A percentile compares a stretch with the other conserved stretches of the same genome.
phyloP scores from a whole-genome alignment of 2,113 vertebrate species.

The Vidua macroura region DNA sequence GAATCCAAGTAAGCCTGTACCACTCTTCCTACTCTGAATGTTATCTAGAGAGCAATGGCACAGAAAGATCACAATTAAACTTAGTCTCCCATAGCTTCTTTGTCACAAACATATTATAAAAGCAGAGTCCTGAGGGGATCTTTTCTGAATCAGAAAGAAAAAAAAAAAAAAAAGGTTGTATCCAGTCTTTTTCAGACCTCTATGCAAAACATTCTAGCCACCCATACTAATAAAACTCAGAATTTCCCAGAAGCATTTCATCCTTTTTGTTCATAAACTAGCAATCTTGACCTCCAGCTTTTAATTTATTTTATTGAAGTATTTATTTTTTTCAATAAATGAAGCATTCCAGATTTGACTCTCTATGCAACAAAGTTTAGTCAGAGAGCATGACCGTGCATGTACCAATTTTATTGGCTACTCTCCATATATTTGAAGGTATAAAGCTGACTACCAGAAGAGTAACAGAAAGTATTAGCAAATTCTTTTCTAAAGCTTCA shows the following conservation, averaged over 20 bases:
- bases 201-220: not conserved
- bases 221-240: not conserved
- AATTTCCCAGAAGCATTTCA: not conserved
- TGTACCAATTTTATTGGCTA: not conserved
- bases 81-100: not conserved
- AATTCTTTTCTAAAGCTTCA: not conserved
- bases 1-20: not conserved
- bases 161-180: not conserved
- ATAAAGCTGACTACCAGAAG: not conserved
- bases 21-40: not conserved
- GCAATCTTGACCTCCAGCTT: not conserved
- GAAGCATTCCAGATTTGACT: not conserved
- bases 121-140: not conserved
- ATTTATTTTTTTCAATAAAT: conserved; percentile 19
- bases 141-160: not conserved
- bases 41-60: not conserved
- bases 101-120: not conserved
- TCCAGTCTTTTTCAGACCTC: not conserved
- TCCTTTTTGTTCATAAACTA: not conserved
- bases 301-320: conserved; percentile 13
- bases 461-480: not conserved
- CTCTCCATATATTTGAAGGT: not conserved
- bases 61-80: not conserved
- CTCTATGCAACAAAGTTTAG: not conserved
- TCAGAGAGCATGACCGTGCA: not conserved